A percentile compares a stretch with the other conserved stretches of the same genome.
phyloP scores from a whole-genome alignment of 1,140 invertebrate genomes.

The Lethrus apterus region DNA sequence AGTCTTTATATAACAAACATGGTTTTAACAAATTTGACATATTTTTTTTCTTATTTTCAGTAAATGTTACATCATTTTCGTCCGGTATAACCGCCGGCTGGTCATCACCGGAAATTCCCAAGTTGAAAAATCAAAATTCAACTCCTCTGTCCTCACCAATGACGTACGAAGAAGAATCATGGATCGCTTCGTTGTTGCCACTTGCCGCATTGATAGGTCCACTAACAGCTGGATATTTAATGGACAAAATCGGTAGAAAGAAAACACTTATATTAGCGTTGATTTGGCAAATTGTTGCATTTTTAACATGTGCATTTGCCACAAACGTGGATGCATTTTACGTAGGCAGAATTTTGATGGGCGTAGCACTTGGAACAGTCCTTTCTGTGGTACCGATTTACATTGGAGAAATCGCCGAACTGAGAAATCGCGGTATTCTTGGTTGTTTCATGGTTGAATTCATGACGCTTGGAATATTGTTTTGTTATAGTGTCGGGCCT shows the following conservation, averaged over 20 bases:
- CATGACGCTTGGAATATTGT: constrained; percentile 24
- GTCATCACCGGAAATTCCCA: constrained; percentile 61
- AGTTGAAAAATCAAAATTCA: constrained; percentile 38
- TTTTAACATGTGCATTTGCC: constrained; percentile 54
- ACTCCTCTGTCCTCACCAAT: constrained; percentile 36
- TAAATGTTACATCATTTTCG: constrained; percentile 54
- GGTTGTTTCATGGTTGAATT: constrained; percentile 25
- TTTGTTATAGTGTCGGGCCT: constrained; percentile 26
- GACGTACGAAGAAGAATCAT: constrained; percentile 54
- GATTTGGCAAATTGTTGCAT: constrained; percentile 56
- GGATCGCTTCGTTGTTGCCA: constrained; percentile 72
- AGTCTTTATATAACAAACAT: no score
- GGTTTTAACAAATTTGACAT: no score
- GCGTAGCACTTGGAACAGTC: constrained; percentile 59
- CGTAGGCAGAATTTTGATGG: constrained; percentile 46
- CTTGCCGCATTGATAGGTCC: constrained; percentile 58
- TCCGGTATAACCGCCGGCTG: constrained; percentile 61
- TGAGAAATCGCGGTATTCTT: constrained; percentile 54
- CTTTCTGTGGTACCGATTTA: constrained; percentile 59
- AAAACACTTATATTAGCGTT: constrained; percentile 33
- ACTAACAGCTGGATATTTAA: constrained; percentile 30
- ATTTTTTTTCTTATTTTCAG: constrained; percentile 45
- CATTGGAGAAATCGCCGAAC: constrained; percentile 58
- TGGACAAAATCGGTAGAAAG: constrained; percentile 43
- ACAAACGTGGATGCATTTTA: constrained; percentile 47